A percentile compares a stretch with the other conserved stretches of the same genome.
Evolutionary conservation across 2,113 vertebrate genomes (phyloP).

Genomic region (Anser brachyrhynchus): DNA sequence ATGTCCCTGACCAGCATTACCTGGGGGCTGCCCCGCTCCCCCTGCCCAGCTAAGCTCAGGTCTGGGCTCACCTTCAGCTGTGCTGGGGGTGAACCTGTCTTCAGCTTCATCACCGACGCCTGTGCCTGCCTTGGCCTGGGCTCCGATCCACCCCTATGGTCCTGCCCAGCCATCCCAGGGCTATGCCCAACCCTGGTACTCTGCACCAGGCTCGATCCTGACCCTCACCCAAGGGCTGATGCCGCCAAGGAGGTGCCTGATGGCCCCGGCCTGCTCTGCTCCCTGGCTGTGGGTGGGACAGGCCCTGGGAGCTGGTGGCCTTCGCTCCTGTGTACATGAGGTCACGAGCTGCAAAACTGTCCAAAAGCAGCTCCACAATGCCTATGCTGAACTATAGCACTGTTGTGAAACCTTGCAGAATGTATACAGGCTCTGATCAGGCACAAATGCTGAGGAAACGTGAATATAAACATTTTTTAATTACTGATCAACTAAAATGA

Average conservation of each 20-base stretch:
- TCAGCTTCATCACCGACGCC: neutral
- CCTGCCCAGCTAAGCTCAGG: neutral
- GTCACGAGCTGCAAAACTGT: accelerated
- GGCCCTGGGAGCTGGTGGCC: neutral
- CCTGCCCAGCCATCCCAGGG: neutral
- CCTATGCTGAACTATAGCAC: neutral
- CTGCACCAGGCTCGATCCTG: accelerated
- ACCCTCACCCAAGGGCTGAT: neutral
- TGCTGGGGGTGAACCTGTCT: too few relatives aligned
- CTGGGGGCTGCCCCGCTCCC: neutral
- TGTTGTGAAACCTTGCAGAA: neutral
- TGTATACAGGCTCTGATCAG: neutral
- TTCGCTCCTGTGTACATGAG: accelerated
- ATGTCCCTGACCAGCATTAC: neutral
- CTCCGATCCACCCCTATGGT: accelerated
- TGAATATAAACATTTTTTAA: neutral
- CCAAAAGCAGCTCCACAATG: neutral
- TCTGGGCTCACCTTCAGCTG: neutral
- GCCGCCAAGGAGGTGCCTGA: neutral
- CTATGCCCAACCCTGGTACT: accelerated
- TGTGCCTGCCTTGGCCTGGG: too few relatives aligned
- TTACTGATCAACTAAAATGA: accelerated
- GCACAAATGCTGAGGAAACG: neutral
- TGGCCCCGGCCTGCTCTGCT: neutral
- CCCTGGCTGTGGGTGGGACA: neutral